phyloP scores from a whole-genome alignment of 2,113 vertebrate species.

The Rhodinocichla rosea region DNA sequence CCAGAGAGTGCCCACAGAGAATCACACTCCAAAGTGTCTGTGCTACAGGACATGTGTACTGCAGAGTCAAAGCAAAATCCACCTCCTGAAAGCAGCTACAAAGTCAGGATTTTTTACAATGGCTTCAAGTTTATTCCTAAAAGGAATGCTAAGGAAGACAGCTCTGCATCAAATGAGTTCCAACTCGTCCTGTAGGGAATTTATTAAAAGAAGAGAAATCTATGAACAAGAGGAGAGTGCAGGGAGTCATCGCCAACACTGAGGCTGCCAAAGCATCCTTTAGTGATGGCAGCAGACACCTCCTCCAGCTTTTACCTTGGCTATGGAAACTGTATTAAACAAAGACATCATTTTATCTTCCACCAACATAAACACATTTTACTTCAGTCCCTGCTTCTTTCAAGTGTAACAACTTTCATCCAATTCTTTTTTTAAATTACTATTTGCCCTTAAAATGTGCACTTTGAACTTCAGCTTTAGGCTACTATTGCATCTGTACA shows the following conservation, averaged over 20 bases:
- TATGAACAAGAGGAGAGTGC: background rate
- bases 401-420: background rate
- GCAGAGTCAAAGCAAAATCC: background rate
- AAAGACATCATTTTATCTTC: background rate
- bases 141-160: background rate
- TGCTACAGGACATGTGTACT: background rate
- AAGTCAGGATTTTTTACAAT: background rate
- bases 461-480: conserved; percentile 41
- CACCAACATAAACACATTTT: background rate
- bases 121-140: background rate
- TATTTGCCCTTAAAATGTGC: conserved; percentile 38
- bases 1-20: background rate
- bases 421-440: background rate
- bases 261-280: background rate
- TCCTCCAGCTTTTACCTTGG: background rate
- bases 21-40: background rate
- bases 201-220: background rate
- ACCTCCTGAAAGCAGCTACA: background rate
- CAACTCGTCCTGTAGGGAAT: background rate
- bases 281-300: background rate
- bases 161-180: background rate
- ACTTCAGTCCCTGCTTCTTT: background rate
- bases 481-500: background rate
- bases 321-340: background rate
- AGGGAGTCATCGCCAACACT: background rate